Percentiles rank a stretch among this genome's conserved stretches.
phyloP scores from a whole-genome alignment of 2,888 invertebrate genomes.

The Ferrisia virgata region DNA sequence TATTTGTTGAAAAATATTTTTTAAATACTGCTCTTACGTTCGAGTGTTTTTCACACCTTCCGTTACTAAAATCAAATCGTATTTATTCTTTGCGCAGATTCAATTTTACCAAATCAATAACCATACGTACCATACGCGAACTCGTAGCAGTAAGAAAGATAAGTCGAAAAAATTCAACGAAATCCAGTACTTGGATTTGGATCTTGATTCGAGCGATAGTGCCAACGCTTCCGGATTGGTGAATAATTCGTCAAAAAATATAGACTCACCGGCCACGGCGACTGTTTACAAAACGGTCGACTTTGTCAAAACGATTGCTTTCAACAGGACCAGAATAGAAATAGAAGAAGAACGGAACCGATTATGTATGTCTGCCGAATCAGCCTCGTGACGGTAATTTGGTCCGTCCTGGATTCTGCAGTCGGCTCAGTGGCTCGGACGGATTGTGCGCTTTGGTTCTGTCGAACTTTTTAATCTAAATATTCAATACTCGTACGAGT shows the following conservation, averaged over 20 bases:
- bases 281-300: slow-evolving; percentile 70
- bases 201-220: slow-evolving; percentile 54
- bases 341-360: slow-evolving; percentile 64
- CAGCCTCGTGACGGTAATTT: neutral
- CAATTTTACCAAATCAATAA: neutral
- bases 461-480: neutral
- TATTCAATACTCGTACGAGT: neutral
- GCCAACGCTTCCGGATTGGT: slow-evolving; percentile 47
- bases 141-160: neutral
- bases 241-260: slow-evolving; percentile 37
- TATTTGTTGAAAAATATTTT: neutral
- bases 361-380: slow-evolving; percentile 35
- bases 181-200: slow-evolving; percentile 80
- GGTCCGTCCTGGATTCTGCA: neutral
- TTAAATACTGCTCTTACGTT: no score
- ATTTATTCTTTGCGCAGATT: neutral
- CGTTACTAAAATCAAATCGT: neutral
- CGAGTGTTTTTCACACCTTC: neutral
- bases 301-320: slow-evolving; percentile 89
- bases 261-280: slow-evolving; percentile 46
- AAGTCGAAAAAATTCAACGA: slow-evolving; percentile 52
- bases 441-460: neutral
- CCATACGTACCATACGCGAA: neutral
- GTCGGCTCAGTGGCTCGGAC: neutral
- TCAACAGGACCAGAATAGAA: slow-evolving; percentile 79